Percentiles rank a stretch among this genome's conserved stretches.
phyloP scores from a whole-genome alignment of 2,797 vertebrate species.

The Sebastes oblongus region DNA sequence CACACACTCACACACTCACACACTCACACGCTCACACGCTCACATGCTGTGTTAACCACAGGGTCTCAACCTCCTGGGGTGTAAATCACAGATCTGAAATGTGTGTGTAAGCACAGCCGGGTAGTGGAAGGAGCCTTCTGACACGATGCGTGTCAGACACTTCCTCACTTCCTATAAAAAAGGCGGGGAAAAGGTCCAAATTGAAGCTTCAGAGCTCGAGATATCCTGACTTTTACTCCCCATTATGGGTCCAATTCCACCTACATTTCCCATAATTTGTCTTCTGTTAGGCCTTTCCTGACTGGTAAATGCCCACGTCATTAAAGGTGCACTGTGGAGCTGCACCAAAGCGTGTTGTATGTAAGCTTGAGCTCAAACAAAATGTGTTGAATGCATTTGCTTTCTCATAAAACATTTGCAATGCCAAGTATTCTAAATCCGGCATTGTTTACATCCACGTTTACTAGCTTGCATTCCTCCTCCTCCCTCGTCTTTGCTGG shows the following conservation, averaged over 20 bases:
- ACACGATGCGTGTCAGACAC: not conserved
- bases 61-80: not conserved
- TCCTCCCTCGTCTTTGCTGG: not conserved
- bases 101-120: not conserved
- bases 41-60: not conserved
- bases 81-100: not conserved
- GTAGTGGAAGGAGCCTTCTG: not conserved
- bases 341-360: not conserved
- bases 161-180: not conserved
- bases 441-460: not conserved
- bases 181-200: not conserved
- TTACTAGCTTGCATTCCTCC: not conserved
- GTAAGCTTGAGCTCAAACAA: not conserved
- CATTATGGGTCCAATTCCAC: not conserved
- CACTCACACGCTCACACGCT: not conserved
- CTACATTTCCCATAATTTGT: not conserved
- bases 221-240: not conserved
- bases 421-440: not conserved
- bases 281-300: not conserved
- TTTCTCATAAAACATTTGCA: not conserved
- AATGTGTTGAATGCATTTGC: not conserved
- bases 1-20: not conserved
- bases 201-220: not conserved
- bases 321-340: not conserved
- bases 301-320: not conserved